Evolutionary conservation across 2,113 vertebrate genomes (phyloP), one percentile per base, ranked within the genome.

Genomic region (Scophthalmus maximus): DNA sequence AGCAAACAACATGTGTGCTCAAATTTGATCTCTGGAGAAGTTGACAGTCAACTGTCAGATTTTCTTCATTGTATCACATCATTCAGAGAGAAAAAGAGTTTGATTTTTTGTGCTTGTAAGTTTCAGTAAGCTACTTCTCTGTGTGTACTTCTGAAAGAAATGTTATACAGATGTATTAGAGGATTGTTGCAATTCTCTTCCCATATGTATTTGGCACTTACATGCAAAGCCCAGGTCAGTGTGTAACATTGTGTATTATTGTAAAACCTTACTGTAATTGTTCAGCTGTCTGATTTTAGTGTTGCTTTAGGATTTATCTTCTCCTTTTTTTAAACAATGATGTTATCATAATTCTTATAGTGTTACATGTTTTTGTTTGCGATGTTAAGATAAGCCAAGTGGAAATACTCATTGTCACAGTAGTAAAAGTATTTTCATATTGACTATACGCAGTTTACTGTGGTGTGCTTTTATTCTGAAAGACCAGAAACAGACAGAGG

Each of bases 401-500:
- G 85, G 81, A 91, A 91, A 91, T 88, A 84, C 84, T 89, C 84
- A 87, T 81, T 80, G 79, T 90, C 84, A 81, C 63, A 74, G 86
- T 89, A 91, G 85, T 92, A 91, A 93, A 93, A 73, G 90, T 93
- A 92, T 93, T 93, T 93, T 93, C 89, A 89, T 92, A 92, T 86
- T 88, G 88, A 89, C 85, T 86, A 88, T 46, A 83, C 34, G 38
- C 65, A 81, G 77, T 30, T 50, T 1, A 38, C 78, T 70, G 52
- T 47, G 72, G 67, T 82, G 66, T 80, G 81, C 82, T 78, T 78
- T 90, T 74, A 66, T 83, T 44, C 18, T 44, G 14, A 67, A 56
- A 15, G 12, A 8, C 17, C 18, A 44, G 9, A 1, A 7, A 17
- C 17, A 6, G 11, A 47, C 44, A 22, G 44, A 10, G 42, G 8